Conservation (phyloP, 2,888 invertebrate species). For the Ichneumon xanthorius region DNA sequence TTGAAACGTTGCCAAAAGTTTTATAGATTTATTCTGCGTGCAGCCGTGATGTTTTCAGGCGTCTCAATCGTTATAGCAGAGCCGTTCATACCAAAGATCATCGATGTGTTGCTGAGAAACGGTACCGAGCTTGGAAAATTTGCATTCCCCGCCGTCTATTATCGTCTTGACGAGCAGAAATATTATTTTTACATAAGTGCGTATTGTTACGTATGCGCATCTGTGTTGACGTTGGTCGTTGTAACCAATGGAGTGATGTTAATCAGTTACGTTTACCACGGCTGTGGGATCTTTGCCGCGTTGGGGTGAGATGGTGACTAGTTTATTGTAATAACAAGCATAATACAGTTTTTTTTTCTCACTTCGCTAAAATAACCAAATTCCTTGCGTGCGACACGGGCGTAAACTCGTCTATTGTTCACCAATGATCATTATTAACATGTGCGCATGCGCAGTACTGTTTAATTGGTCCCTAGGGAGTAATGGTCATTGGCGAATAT, state of each 20-base stretch:
- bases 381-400: too few relatives aligned
- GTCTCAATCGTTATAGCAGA: constrained; percentile 13
- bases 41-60: constrained; percentile 35
- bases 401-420: too few relatives aligned
- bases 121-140: constrained; percentile 43
- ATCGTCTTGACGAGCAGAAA: constrained; percentile 45
- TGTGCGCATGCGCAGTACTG: too few relatives aligned
- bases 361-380: too few relatives aligned
- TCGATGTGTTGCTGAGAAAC: constrained; percentile 24
- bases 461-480: too few relatives aligned
- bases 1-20: background rate
- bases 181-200: constrained; percentile 51
- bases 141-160: constrained; percentile 48
- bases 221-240: background rate
- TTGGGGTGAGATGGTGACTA: constrained; percentile 30
- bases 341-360: too few relatives aligned
- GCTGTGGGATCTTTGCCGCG: constrained; percentile 31
- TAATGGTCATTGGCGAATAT: too few relatives aligned
- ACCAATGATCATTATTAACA: too few relatives aligned
- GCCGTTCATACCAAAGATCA: constrained; percentile 38
- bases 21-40: background rate
- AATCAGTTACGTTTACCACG: constrained; percentile 16
- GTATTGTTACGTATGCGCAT: constrained; percentile 32
- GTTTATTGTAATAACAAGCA: background rate
- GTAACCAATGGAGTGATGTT: background rate